A percentile compares a stretch with the other conserved stretches of the same genome.
Conservation (phyloP, 2,888 invertebrate genomes). For the Hypsopygia costalis region DNA sequence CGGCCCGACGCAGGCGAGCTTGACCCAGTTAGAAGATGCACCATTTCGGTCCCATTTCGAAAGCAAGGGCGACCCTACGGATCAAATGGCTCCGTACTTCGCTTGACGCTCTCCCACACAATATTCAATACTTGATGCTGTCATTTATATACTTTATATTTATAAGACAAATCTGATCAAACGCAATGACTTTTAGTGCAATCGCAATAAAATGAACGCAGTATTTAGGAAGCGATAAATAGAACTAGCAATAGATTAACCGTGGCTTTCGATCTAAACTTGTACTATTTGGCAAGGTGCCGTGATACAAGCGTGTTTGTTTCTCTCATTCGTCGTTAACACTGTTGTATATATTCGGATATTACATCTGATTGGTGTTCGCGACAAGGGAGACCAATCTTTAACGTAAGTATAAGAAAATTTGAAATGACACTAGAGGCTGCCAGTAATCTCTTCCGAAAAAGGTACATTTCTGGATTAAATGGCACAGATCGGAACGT, state of each 20-base stretch:
- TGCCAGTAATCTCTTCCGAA: too few relatives aligned
- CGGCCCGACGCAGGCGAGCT: constrained; percentile 67
- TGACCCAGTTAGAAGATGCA: constrained; percentile 75
- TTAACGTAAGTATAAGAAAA: too few relatives aligned
- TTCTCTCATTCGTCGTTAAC: background rate
- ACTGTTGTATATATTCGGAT: too few relatives aligned
- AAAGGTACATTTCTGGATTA: too few relatives aligned
- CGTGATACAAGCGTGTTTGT: constrained; percentile 12
- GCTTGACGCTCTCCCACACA: constrained; percentile 25
- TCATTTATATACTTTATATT: too few relatives aligned
- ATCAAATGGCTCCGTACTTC: constrained; percentile 33
- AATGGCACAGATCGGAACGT: too few relatives aligned
- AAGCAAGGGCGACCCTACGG: constrained; percentile 59
- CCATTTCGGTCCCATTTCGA: constrained; percentile 67
- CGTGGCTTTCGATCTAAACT: constrained; percentile 30
- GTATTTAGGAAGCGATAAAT: constrained; percentile 14
- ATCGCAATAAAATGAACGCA: constrained; percentile 1
- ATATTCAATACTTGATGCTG: constrained; percentile 30
- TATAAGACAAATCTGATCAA: constrained; percentile 8
- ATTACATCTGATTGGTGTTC: too few relatives aligned
- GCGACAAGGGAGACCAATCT: too few relatives aligned
- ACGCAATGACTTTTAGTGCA: constrained; percentile 7
- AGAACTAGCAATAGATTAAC: constrained; percentile 22
- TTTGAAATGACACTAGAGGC: too few relatives aligned
- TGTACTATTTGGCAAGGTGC: constrained; percentile 35